These are phyloP conservation scores for Leptarthrus brevirostris DNA, from an alignment of 2,888 invertebrate genomes.

Conservation along the genomic window DNA sequence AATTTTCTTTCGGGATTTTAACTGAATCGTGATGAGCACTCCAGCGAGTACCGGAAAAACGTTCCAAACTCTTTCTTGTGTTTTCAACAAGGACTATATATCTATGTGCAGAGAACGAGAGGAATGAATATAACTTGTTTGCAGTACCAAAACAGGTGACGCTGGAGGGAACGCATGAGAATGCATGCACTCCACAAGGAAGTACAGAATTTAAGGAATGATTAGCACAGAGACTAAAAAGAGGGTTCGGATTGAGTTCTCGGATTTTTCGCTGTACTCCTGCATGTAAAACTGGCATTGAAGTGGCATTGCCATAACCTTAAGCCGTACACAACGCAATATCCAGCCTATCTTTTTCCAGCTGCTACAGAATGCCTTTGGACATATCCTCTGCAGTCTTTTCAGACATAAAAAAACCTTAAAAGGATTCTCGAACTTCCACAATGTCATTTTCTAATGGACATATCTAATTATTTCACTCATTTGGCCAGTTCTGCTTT, in stretches of 20 bases:
- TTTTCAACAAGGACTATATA: neutral
- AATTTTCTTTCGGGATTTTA: no score
- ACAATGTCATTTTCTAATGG: neutral
- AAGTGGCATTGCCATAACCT: conserved; percentile 55
- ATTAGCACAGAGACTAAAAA: no score
- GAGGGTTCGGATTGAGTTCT: conserved; percentile 34
- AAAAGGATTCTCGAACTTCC: neutral
- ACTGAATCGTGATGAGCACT: no score
- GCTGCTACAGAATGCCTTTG: neutral
- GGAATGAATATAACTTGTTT: neutral
- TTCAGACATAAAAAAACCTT: neutral
- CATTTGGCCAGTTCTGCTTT: neutral
- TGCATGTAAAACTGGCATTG: conserved; percentile 54
- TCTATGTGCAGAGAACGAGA: no score
- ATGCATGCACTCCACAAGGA: neutral
- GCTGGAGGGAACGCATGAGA: neutral
- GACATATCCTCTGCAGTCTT: neutral
- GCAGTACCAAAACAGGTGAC: neutral
- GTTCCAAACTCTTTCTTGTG: neutral
- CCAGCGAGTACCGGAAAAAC: neutral
- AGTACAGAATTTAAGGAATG: neutral
- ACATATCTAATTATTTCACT: no score
- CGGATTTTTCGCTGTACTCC: conserved; percentile 54
- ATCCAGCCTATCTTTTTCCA: conserved; percentile 14
- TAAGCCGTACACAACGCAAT: conserved; percentile 53